Base-by-base conservation (phyloP, 2,797 vertebrate genomes). In the Cyprinella venusta region DNA sequence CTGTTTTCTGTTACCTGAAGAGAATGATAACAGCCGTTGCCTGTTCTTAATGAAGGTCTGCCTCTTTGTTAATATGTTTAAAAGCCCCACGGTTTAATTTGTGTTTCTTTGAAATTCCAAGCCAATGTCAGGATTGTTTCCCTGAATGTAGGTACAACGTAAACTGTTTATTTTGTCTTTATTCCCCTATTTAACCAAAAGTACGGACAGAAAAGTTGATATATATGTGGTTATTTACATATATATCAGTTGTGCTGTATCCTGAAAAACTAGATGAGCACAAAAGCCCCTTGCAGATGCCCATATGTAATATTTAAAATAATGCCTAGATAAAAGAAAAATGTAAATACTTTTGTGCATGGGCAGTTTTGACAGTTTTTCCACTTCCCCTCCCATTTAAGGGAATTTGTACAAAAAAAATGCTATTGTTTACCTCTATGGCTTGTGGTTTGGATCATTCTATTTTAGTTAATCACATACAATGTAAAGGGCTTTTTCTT, bases 401-500 rank as follows among this genome's bases (percentile, higher is more conserved):
- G 50, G 72, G 38, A 18, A 4, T 45, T 68, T 82, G 63, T 67
- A 74, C 2, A 6, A 36, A 59, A 61, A 65, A 59, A 63, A 6
- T 40, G 7, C 21, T 70, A 16, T 61, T 74, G 70, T 67, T 74
- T 61, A 26, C 70, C 64, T 70, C 21, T 26, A 36, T 72, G 54
- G 56, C n/a, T 76, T 83, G 16, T 69, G 63, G 67, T 24, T 85
- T 70, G 56, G 52, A 52, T 76, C 52, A 40, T 81, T 71, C 36
- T 52, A 61, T 75, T 85, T 52, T n/a, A 42, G 24, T 85, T 70
- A 8, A 52, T 72, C 69, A 80, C 63, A 76, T 77, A 68, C 24
- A 86, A 63, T 87, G 40, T 65, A 78, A 88, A 89, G 65, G 76
- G 75, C 52, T 67, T 21, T 12, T 7, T 63, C 26, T 30, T 82